A percentile compares a stretch with the other conserved stretches of the same genome.
Conservation (phyloP, 2,113 vertebrate genomes). For the Gymnorhina tibicen region DNA sequence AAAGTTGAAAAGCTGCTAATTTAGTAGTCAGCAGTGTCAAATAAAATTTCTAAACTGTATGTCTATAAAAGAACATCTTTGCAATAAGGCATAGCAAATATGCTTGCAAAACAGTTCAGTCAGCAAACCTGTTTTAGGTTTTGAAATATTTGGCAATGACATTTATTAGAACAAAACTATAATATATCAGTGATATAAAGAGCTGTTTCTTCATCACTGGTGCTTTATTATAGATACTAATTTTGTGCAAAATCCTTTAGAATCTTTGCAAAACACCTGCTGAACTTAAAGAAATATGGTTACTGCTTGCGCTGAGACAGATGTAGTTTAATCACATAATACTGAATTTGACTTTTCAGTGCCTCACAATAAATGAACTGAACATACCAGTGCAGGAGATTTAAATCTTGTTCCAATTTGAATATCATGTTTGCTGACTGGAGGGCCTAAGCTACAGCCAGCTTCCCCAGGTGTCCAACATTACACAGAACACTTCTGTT, state of each 20-base stretch:
- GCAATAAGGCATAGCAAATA: slow-evolving; percentile 75
- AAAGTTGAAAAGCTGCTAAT: slow-evolving; percentile 79
- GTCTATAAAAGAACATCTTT: slow-evolving; percentile 79
- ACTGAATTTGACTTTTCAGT: slow-evolving; percentile 72
- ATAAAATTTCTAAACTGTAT: slow-evolving; percentile 80
- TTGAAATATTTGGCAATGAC: slow-evolving; percentile 80
- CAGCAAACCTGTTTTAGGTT: slow-evolving; percentile 76
- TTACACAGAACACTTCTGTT: slow-evolving; percentile 8
- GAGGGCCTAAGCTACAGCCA: slow-evolving; percentile 4
- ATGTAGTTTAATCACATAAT: slow-evolving; percentile 81
- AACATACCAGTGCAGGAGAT: slow-evolving; percentile 32
- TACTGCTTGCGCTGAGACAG: slow-evolving; percentile 73
- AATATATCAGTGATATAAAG: slow-evolving; percentile 79
- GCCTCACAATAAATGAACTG: slow-evolving; percentile 72
- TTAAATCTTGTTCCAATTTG: slow-evolving; percentile 70
- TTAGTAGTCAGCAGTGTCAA: slow-evolving; percentile 77
- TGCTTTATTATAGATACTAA: slow-evolving; percentile 77
- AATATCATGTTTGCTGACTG: slow-evolving; percentile 21
- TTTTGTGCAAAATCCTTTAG: slow-evolving; percentile 75
- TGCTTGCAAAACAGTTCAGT: slow-evolving; percentile 76
- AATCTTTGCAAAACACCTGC: slow-evolving; percentile 78
- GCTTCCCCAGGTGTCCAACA: not conserved
- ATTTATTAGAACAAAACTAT: slow-evolving; percentile 80
- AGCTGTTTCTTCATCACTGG: slow-evolving; percentile 74
- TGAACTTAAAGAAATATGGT: slow-evolving; percentile 81